Base-by-base conservation (phyloP, 2,797 vertebrate genomes). In the Hipposideros larvatus region DNA sequence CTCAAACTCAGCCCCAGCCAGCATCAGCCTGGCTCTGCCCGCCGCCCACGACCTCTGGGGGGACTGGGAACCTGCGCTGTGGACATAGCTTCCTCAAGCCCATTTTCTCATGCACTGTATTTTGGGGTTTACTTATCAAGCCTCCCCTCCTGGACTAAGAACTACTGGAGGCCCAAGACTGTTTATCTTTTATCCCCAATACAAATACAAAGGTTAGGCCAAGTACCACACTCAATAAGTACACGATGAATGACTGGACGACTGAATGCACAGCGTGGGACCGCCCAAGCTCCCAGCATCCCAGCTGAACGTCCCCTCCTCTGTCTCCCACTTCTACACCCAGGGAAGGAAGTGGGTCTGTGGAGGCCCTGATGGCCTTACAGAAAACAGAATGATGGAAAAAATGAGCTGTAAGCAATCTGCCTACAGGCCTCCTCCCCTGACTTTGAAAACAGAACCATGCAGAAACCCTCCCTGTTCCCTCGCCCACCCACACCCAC, bases 51-150 rank as follows among this genome's bases (percentile, higher is more conserved):
- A 15, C 48, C 14, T 51, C 48, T 15, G 14, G 48, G 48, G 0
- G 59, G 53, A 22, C 4, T 0, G 1, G 68, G 55, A 41, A 5
- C 1, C 0, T 34, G 26, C 18, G 8, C 71, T 10, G 19, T 8
- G 19, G 53, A 37, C 34, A 88, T 3, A 31, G 61, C 22, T 26
- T n/a, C 46, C 4, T 55, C 10, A 9, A 16, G 78, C 18, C 19
- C 7, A 51, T n/a, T 71, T 34, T 24, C 24, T 14, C 34, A 34
- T 4, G 4, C 11, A 26, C 26, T 53, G 10, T 22, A 7, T 59
- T 73, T 41, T 14, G 86, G 57, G 70, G 41, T 59, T 90, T 68
- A 48, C 41, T 37, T 51, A 16, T 26, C 34, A 48, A 37, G 63
- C 37, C 55, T 82, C n/a, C 26, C 8, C 51, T 82, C 73, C 37